Conservation (phyloP, 2,888 invertebrate genomes). For the Platerodrilus igneus region DNA sequence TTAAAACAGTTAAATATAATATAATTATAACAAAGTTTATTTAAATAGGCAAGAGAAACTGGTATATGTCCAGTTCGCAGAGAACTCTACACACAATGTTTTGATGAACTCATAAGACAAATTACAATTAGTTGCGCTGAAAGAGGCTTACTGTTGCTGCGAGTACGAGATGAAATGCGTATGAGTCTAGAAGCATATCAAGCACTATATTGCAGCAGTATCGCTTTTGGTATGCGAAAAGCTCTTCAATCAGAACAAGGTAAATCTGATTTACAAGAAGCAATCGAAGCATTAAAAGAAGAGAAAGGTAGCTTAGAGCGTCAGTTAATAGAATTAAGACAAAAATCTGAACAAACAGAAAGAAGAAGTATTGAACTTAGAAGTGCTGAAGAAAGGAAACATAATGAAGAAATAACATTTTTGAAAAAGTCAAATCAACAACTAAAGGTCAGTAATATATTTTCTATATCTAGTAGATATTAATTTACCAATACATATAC, state of each 20-base stretch:
- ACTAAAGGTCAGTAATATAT: slow-evolving; percentile 74
- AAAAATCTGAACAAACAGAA: slow-evolving; percentile 78
- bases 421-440: slow-evolving; percentile 92
- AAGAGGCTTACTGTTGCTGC: slow-evolving; percentile 83
- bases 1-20: too few relatives aligned
- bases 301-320: slow-evolving; percentile 64
- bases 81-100: slow-evolving; percentile 93
- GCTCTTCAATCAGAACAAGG: slow-evolving; percentile 92
- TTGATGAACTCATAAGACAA: slow-evolving; percentile 89
- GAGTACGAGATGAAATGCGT: slow-evolving; percentile 91
- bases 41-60: slow-evolving; percentile 93
- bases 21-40: too few relatives aligned
- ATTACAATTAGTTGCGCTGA: slow-evolving; percentile 97
- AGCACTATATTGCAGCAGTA: slow-evolving; percentile 93
- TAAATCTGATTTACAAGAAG: slow-evolving; percentile 73
- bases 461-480: too few relatives aligned
- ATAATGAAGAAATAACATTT: slow-evolving; percentile 86
- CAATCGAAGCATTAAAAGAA: slow-evolving; percentile 64
- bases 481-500: neutral
- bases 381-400: slow-evolving; percentile 87
- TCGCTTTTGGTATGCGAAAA: slow-evolving; percentile 96
- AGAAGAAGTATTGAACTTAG: slow-evolving; percentile 76
- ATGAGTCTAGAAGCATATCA: slow-evolving; percentile 97
- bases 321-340: slow-evolving; percentile 57
- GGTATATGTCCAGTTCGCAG: slow-evolving; percentile 93